These are phyloP conservation scores for Dysmachus trigonus DNA, from an alignment of 2,888 invertebrate species.

Conservation along the genomic window DNA sequence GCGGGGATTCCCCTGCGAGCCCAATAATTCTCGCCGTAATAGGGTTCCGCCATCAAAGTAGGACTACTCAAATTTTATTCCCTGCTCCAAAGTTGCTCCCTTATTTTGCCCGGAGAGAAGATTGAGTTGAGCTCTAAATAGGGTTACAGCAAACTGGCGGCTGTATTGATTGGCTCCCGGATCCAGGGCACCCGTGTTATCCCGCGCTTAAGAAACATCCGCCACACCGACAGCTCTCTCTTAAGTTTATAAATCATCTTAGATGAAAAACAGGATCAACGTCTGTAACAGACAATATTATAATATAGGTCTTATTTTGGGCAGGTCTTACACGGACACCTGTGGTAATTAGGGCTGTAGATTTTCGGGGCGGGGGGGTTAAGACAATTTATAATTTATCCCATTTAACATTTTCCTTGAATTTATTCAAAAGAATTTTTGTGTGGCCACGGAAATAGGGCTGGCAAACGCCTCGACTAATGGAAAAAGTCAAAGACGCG, in stretches of 20 bases:
- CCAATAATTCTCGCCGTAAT: not conserved
- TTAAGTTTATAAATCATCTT: not conserved
- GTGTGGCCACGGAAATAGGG: too few relatives aligned
- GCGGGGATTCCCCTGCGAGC: not conserved
- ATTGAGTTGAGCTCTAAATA: not conserved
- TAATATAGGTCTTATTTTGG: not conserved
- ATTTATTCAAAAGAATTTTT: not conserved
- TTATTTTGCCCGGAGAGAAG: not conserved
- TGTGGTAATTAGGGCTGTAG: not conserved
- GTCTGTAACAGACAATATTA: not conserved
- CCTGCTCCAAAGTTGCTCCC: not conserved
- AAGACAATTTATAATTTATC: slow-evolving; percentile 1
- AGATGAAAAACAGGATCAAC: not conserved
- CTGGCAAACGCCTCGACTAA: not conserved
- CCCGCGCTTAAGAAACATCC: not conserved
- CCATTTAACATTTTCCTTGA: not conserved
- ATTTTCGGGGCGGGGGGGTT: not conserved
- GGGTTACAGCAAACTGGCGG: not conserved
- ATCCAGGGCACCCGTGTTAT: not conserved
- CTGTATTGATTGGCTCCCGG: not conserved
- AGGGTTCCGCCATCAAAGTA: not conserved
- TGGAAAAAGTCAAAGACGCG: slow-evolving; percentile 1
- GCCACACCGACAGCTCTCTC: not conserved
- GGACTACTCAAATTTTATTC: slow-evolving; percentile 19
- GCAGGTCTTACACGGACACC: not conserved